Evolutionary conservation across 2,888 invertebrate species (phyloP).

Genomic region (Ceriagrion tenellum): DNA sequence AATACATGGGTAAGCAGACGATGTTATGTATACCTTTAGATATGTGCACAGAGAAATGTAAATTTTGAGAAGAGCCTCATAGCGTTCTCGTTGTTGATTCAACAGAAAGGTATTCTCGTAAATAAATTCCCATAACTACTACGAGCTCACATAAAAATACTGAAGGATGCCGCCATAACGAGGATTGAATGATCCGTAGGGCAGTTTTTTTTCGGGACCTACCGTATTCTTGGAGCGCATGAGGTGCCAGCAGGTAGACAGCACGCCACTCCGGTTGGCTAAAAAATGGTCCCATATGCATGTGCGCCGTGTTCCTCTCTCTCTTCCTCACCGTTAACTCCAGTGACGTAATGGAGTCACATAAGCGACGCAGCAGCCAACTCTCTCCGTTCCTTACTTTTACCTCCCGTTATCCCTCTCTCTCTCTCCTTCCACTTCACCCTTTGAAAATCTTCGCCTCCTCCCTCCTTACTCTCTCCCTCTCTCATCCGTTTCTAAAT

Average conservation of each 20-base stretch:
- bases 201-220: background rate
- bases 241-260: background rate
- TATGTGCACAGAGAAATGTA: no score
- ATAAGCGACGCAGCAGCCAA: background rate
- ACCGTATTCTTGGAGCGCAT: background rate
- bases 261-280: background rate
- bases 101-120: background rate
- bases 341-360: background rate
- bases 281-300: background rate
- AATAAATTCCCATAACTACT: background rate
- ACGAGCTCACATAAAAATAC: background rate
- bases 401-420: background rate
- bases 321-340: background rate
- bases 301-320: background rate
- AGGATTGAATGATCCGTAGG: background rate
- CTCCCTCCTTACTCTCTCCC: background rate
- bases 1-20: no score
- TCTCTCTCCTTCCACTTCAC: background rate
- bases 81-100: background rate
- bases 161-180: background rate
- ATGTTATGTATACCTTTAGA: no score
- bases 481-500: constrained; percentile 23
- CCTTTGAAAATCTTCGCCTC: background rate
- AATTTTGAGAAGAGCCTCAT: no score
- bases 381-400: background rate